Percentiles rank a stretch among this genome's conserved stretches.
Evolutionary conservation across 2,113 vertebrate species (phyloP).

Genomic region (Phylloscopus whistleri): DNA sequence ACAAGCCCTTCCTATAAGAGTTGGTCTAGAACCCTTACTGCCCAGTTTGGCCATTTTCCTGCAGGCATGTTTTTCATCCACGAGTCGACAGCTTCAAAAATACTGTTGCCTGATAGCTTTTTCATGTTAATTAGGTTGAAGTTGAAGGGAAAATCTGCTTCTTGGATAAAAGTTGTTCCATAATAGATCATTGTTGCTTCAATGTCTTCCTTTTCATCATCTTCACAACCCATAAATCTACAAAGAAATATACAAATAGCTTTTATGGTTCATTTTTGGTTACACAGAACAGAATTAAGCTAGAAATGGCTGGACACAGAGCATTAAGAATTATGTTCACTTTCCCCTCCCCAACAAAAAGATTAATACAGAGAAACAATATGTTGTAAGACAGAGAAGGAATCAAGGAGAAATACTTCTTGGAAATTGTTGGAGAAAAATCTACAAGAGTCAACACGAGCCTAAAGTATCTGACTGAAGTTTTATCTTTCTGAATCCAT

Average conservation of each 20-base stretch:
- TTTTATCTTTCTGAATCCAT: neutral
- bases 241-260: neutral
- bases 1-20: neutral
- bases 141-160: conserved; percentile 94
- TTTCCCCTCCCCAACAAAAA: neutral
- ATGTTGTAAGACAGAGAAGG: neutral
- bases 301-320: neutral
- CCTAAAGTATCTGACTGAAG: neutral
- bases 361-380: neutral
- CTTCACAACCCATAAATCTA: conserved; percentile 88
- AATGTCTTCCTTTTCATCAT: conserved; percentile 76
- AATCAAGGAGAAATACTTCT: neutral
- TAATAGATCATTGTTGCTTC: conserved; percentile 93
- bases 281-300: neutral
- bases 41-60: conserved; percentile 95
- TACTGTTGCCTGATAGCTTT: conserved; percentile 72
- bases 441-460: neutral
- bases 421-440: neutral
- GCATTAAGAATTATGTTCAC: neutral
- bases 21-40: conserved; percentile 74
- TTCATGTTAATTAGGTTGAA: conserved; percentile 81
- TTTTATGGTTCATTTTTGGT: neutral
- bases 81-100: conserved; percentile 75
- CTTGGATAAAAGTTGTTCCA: conserved; percentile 77
- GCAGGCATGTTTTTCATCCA: conserved; percentile 94